These are phyloP conservation scores for Leptatherina wallacei DNA, from an alignment of 2,797 vertebrate species.

Conservation along the genomic window DNA sequence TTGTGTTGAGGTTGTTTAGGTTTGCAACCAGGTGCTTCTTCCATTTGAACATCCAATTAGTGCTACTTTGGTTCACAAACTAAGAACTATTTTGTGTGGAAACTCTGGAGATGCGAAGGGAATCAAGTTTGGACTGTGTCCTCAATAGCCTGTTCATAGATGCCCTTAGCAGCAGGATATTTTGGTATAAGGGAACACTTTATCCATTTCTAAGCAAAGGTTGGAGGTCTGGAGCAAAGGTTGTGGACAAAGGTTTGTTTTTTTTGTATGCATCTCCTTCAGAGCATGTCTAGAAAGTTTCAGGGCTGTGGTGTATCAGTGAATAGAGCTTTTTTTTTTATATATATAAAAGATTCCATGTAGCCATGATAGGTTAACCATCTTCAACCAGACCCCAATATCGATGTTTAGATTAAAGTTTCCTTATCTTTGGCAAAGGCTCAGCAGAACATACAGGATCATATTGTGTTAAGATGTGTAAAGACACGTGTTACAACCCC, in stretches of 20 bases:
- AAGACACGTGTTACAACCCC: too few relatives aligned
- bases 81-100: background rate
- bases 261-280: background rate
- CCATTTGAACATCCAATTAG: background rate
- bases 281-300: background rate
- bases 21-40: background rate
- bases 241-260: background rate
- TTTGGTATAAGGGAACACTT: background rate
- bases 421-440: too few relatives aligned
- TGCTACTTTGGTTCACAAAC: background rate
- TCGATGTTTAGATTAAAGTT: too few relatives aligned
- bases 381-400: too few relatives aligned
- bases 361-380: too few relatives aligned
- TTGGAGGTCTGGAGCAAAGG: background rate
- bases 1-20: constrained; percentile 1
- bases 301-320: background rate
- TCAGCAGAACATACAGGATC: too few relatives aligned
- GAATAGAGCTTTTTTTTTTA: background rate
- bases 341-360: background rate
- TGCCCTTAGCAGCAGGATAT: background rate
- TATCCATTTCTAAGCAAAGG: background rate
- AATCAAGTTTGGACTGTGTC: constrained; percentile 2
- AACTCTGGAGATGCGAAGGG: background rate
- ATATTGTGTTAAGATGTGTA: too few relatives aligned
- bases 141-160: background rate